These are phyloP conservation scores for Hemicordylus capensis DNA, from an alignment of 2,113 vertebrate species.

Conservation along the genomic window DNA sequence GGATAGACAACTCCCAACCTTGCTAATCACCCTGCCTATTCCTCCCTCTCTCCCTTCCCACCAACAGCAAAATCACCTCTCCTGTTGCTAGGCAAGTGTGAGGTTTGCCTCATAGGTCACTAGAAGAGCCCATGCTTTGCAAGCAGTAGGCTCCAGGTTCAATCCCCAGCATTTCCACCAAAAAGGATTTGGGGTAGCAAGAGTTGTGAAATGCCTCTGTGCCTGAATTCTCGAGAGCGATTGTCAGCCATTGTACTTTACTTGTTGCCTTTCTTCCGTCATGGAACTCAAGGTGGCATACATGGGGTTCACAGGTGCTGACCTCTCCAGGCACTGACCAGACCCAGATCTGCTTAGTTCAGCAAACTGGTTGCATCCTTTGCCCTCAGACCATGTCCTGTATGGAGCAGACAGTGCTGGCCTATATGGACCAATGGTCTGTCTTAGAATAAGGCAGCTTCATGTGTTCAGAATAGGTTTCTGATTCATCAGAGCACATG, in stretches of 20 bases:
- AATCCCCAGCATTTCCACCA: not conserved
- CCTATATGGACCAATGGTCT: not conserved
- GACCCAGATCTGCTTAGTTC: no score
- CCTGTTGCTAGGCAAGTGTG: not conserved
- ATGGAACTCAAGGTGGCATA: no score
- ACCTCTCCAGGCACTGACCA: no score
- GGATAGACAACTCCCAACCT: no score
- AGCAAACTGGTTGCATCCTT: no score
- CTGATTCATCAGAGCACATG: not conserved
- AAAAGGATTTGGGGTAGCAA: not conserved
- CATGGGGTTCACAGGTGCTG: no score
- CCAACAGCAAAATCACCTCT: not conserved
- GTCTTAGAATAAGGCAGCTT: not conserved
- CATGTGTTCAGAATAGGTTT: not conserved
- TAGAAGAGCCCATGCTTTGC: not conserved
- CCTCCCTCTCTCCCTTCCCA: not conserved
- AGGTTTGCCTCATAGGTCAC: not conserved
- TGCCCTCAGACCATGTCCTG: no score
- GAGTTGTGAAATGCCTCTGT: not conserved
- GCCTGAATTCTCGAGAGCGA: no score
- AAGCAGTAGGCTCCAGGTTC: not conserved
- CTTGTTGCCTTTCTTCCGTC: no score
- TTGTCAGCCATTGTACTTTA: not conserved
- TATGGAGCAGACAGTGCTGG: not conserved
- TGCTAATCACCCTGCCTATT: not conserved